Evolutionary conservation across 2,888 invertebrate species (phyloP), one percentile per base, ranked within the genome.

Genomic region (Caenorhabditis wallacei): DNA sequence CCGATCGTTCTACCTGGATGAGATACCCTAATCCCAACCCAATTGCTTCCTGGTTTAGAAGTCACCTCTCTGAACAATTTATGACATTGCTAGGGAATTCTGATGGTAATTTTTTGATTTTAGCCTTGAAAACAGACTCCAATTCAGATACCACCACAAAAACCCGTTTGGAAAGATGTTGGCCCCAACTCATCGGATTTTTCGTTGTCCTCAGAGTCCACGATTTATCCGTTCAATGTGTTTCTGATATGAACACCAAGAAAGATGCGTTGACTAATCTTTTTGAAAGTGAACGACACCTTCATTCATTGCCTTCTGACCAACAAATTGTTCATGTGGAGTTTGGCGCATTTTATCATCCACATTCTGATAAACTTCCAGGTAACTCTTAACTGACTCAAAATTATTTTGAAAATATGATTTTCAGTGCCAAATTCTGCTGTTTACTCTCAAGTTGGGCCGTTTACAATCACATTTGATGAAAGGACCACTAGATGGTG

Each of bases 311-410:
- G 85, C 98, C 98, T 0, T 95, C 95, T 11, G 97, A 97, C 92
- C 95, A 96, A 88, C 95, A 96, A 20, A 95, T 97, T 35, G 92
- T 98, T n/a, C 98, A 98, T 93, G 95, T 97, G 0, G 98, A 99
- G 92, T 95, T 97, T 87, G 97, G 97, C 0, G 96, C 96, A 92
- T 98, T 96, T 93, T 93, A 92, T 89, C 98, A 98, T 92, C 97
- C 97, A 92, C 97, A 97, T 74, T 84, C 87, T 24, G 84, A 87
- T 59, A 74, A 51, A 5, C 20, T 78, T 7, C 71, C 70, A 56
- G 70, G 70, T 56, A 18, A n/a, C n/a, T n/a, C n/a, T 30, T 30
- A 30, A 26, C 7, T 53, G n/a, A n/a, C n/a, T n/a, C n/a, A n/a
- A n/a, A n/a, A n/a, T n/a, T n/a, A n/a, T 46, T 40, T n/a, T 18